phyloP scores from a whole-genome alignment of 2,797 vertebrate species.

The Pterois miles region DNA sequence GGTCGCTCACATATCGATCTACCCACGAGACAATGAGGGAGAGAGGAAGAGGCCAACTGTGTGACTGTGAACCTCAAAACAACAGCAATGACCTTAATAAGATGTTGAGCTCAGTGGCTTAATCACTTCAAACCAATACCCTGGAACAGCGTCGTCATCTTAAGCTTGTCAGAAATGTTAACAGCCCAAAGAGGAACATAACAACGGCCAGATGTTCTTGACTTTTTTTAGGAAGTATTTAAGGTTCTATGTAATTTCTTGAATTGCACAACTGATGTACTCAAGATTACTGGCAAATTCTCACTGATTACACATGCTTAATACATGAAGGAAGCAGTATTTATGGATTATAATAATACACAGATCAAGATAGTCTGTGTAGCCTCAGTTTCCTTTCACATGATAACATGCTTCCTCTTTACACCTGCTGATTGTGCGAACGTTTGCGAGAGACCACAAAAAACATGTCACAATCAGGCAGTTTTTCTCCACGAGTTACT shows the following conservation, averaged over 20 bases:
- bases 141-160: background rate
- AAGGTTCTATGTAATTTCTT: conserved; percentile 13
- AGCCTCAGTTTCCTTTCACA: background rate
- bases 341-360: background rate
- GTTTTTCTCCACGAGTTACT: background rate
- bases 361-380: rapidly evolving
- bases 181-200: conserved; percentile 6
- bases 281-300: background rate
- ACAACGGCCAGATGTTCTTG: conserved; percentile 30
- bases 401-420: background rate
- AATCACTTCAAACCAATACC: background rate
- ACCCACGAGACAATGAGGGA: background rate
- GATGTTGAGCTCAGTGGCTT: background rate
- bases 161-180: background rate
- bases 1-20: conserved; percentile 13
- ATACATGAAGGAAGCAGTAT: background rate
- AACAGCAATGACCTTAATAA: background rate
- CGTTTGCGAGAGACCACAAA: background rate
- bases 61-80: background rate
- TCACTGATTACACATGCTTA: background rate
- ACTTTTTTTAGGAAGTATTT: conserved; percentile 42
- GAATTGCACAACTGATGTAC: conserved; percentile 45
- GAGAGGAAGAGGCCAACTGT: background rate
- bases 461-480: conserved; percentile 5
- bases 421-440: background rate